Evolutionary conservation across 2,113 vertebrate species (phyloP).

Genomic region (Tilapia sparmanii): DNA sequence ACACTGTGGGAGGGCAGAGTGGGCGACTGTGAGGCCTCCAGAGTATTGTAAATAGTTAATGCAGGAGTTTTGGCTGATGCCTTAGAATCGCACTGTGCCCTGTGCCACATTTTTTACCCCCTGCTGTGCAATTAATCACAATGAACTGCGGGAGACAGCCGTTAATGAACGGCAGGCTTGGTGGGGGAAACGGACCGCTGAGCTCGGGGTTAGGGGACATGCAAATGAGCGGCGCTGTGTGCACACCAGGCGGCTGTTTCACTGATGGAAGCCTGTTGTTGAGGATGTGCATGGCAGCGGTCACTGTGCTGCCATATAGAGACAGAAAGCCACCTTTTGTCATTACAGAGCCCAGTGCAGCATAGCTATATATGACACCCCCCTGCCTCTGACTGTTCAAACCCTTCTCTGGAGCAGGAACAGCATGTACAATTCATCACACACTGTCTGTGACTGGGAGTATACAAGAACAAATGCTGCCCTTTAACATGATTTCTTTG

Average conservation of each 20-base stretch:
- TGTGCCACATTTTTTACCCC: conserved; percentile 50
- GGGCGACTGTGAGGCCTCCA: conserved; percentile 40
- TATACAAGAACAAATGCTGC: conserved; percentile 3
- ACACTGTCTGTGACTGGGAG: background rate
- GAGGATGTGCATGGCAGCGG: conserved; percentile 13
- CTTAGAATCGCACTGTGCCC: conserved; percentile 32
- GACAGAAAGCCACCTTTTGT: conserved; percentile 37
- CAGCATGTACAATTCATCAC: conserved; percentile 13
- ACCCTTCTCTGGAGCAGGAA: background rate
- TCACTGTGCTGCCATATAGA: conserved; percentile 32
- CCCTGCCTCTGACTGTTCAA: background rate
- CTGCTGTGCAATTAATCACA: conserved; percentile 63
- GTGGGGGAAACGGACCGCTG: conserved; percentile 42
- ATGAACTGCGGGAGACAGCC: conserved; percentile 49
- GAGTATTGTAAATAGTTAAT: conserved; percentile 60
- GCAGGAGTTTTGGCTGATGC: conserved; percentile 55
- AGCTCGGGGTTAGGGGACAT: conserved; percentile 40
- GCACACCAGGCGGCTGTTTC: conserved; percentile 9
- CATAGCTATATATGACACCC: background rate
- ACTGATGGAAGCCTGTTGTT: conserved; percentile 29
- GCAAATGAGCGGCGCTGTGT: conserved; percentile 37
- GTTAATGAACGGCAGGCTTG: conserved; percentile 45
- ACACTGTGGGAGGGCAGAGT: conserved; percentile 61
- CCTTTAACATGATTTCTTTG: background rate
- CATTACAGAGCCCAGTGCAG: background rate